Evolutionary conservation across 1,140 invertebrate genomes (phyloP), one percentile per base, ranked within the genome.

Genomic region (Teleopsis dalmanni): DNA sequence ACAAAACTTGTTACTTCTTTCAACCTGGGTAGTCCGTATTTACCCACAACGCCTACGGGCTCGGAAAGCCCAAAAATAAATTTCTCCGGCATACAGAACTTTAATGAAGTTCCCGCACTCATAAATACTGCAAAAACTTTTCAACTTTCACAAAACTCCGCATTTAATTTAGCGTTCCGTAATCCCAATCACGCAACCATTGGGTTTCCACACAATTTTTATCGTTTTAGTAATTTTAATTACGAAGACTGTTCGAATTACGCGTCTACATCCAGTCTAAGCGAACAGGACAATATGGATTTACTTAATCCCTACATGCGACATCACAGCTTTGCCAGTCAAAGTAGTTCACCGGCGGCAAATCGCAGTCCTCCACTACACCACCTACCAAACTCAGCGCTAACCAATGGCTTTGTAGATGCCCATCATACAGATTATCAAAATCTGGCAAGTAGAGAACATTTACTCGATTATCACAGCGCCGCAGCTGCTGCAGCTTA

Each of bases 11-110:
- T 19, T 21, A 7, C 40, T 14, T 4, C 37, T 4, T 36, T 53
- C 65, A 70, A 65, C 56, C 66, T 70, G 66, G 66, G 66, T 70
- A 70, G 66, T 59, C 66, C 66, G 55, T 70, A 60, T 47, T 52
- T 69, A 49, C 53, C 54, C 44, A 47, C 48, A 22, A 62, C 61
- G 55, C 58, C 61, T 38, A 47, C 48, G 48, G 48, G 48, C 48
- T 27, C 48, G 13, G 48, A 45, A 13, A 50, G 48, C 35, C 48
- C 48, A 34, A 35, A 35, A 18, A 13, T 21, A 23, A 21, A 27
- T 7, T 7, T 14, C 44, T 27, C 27, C 27, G 31, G 3, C 13
- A 16, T 21, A 25, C 33, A 34, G 9, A 40, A 40, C n/a, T n/a
- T n/a, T n/a, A n/a, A n/a, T n/a, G n/a, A n/a, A n/a, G n/a, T n/a